Base-by-base conservation (phyloP, 1,140 invertebrate genomes). In the Drosophila navojoa region DNA sequence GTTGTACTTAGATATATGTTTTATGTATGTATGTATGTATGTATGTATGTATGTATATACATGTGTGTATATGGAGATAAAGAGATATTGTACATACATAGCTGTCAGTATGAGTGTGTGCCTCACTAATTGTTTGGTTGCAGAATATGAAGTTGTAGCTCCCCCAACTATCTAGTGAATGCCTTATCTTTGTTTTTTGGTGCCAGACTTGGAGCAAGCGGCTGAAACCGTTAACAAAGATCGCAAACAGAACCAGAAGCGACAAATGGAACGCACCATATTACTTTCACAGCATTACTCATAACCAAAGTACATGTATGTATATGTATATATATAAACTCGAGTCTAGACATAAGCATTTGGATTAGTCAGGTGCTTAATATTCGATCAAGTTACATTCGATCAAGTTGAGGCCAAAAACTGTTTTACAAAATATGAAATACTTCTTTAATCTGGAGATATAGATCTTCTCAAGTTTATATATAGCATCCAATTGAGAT, bases 151-250 rank as follows among this genome's bases (percentile, higher is more conserved):
- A 60, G 50, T 58, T 73, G 62, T 71, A 64, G 72, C 64, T 81
- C 53, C 79, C 60, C 10, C 16, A 9, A 29, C n/a, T 59, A 72
- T 59, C 57, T 71, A 1, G 7, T 69, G 64, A 86, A 78, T 85
- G 75, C 63, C 49, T 87, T 85, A 85, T 85, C 81, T 87, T 78
- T 85, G 81, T 85, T 77, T 67, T 62, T 62, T 19, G 53, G 49
- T 27, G 38, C 44, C 55, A 4, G 44, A 76, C 45, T 3, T 70
- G 72, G 52, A 53, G 42, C 58, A 58, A 47, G 5, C 38, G n/a
- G 25, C 49, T 5, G 29, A 42, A 44, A 55, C 44, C n/a, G 60
- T 29, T 58, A 62, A 47, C 45, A 54, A 58, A 57, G 69, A 64
- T 53, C n/a, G 69, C 69, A 66, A 71, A 71, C 52, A 62, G 32